These are phyloP conservation scores for Cheiracanthium punctorium DNA, from an alignment of 2,888 invertebrate genomes.

Conservation along the genomic window DNA sequence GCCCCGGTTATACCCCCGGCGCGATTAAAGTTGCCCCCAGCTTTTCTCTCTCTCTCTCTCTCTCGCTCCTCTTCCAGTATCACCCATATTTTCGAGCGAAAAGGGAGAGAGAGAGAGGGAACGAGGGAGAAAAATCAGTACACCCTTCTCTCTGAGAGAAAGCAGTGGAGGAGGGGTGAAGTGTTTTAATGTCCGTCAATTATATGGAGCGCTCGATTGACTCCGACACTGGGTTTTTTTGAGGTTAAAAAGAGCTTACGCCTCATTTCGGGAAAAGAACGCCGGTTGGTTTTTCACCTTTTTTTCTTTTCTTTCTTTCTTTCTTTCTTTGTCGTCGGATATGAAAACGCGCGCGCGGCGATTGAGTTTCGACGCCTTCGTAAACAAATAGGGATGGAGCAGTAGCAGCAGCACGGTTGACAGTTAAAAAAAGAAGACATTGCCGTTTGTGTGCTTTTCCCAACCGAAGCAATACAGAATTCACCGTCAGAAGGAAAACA, in stretches of 20 bases:
- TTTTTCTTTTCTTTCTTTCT: not conserved
- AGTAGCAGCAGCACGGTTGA: no score
- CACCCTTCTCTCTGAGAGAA: not conserved
- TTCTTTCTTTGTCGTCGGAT: not conserved
- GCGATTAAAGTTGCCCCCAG: conserved; percentile 33
- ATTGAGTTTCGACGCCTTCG: not conserved
- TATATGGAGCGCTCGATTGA: conserved; percentile 57
- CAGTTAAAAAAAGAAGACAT: no score
- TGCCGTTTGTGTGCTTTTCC: no score
- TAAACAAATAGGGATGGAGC: not conserved
- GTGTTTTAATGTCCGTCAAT: conserved; percentile 63
- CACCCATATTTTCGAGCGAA: conserved; percentile 2
- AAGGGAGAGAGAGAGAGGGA: no score
- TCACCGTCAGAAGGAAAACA: no score
- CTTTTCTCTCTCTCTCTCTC: not conserved
- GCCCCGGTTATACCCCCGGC: conserved; percentile 25
- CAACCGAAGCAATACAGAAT: no score
- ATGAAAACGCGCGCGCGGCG: conserved; percentile 12
- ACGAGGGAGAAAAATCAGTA: conserved; percentile 1
- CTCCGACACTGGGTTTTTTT: conserved; percentile 38
- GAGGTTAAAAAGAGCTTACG: conserved; percentile 26
- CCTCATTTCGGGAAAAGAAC: conserved; percentile 16
- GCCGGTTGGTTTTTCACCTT: no score
- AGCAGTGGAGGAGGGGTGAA: not conserved
- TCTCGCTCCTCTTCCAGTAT: not conserved